These are phyloP conservation scores for Balanococcus diminutus DNA, from an alignment of 2,888 invertebrate species.

Conservation along the genomic window DNA sequence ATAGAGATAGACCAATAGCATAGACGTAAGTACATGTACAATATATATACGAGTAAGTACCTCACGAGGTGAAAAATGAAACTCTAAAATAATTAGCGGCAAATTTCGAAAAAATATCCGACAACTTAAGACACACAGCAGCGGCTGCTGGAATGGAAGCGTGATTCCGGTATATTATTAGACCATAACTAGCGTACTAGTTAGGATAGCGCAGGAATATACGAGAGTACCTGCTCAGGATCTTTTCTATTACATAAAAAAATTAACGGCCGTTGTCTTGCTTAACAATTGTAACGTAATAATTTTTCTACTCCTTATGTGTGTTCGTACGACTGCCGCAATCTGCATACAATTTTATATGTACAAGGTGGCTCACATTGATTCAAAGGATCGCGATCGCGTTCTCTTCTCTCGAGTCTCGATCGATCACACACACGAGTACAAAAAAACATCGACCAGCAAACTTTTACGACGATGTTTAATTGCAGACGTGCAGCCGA, in stretches of 20 bases:
- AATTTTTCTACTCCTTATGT: conserved; percentile 20
- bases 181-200: conserved; percentile 50
- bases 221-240: conserved; percentile 43
- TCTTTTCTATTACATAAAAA: conserved; percentile 36
- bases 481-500: neutral
- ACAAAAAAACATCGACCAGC: too few relatives aligned
- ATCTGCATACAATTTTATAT: too few relatives aligned
- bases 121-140: neutral
- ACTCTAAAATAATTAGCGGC: conserved; percentile 48
- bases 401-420: too few relatives aligned
- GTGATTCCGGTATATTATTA: conserved; percentile 52
- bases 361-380: neutral
- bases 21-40: too few relatives aligned
- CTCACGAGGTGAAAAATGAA: conserved; percentile 8
- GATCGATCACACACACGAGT: too few relatives aligned
- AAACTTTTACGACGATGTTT: too few relatives aligned
- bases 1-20: neutral
- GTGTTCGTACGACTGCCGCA: neutral
- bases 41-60: neutral
- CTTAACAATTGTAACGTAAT: conserved; percentile 51
- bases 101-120: conserved; percentile 32
- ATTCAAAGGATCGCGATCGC: neutral
- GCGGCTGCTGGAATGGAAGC: conserved; percentile 46
- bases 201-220: conserved; percentile 45
- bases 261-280: conserved; percentile 52